Conservation (phyloP, 2,113 vertebrate genomes). For the Rhagologus leucostigma region DNA sequence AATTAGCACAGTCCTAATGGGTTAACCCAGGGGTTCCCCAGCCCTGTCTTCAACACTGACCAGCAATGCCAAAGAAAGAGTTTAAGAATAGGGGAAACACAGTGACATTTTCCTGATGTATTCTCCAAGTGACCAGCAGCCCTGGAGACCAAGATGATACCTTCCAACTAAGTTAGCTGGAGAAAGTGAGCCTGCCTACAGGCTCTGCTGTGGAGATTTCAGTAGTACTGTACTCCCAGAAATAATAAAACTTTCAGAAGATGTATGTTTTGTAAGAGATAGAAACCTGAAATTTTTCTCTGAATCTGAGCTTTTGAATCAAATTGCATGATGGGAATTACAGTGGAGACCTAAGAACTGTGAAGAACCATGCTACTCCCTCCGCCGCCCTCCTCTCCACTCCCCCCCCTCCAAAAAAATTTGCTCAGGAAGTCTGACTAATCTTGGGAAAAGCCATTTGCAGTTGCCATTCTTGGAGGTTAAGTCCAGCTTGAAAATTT, state of each 20-base stretch:
- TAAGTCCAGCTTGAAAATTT: not conserved
- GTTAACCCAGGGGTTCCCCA: not conserved
- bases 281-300: not conserved
- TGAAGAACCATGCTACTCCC: not conserved
- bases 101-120: not conserved
- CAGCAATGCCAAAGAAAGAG: not conserved
- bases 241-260: not conserved
- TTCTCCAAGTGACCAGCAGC: not conserved
- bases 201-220: not conserved
- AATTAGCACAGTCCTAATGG: not conserved
- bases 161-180: not conserved
- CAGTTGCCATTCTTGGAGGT: not conserved
- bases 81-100: not conserved
- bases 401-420: too few relatives aligned
- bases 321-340: not conserved
- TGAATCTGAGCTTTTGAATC: not conserved
- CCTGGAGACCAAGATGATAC: not conserved
- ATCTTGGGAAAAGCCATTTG: not conserved
- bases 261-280: not conserved
- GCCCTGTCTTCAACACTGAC: not conserved
- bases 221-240: not conserved
- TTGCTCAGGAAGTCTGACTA: not conserved
- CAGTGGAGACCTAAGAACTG: not conserved
- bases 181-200: not conserved
- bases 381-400: rapidly evolving